Evolutionary conservation across 2,888 invertebrate species (phyloP), one percentile per base, ranked within the genome.

Genomic region (Anoplius nigerrimus): DNA sequence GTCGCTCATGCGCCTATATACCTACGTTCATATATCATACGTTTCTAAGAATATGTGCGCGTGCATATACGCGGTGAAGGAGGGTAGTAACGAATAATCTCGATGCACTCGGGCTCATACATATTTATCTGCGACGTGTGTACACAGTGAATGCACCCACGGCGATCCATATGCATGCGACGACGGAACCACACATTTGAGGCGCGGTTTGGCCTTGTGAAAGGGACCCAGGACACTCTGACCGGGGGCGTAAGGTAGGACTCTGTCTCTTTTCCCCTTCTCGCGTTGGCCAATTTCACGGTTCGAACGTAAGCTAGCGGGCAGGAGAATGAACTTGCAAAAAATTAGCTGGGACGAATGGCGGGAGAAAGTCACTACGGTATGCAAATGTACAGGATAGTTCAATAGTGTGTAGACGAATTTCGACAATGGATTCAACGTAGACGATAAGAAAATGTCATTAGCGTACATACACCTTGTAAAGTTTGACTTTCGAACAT

Each of bases 141-240:
- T 80, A 81, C 80, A 78, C 76, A 78, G 67, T 69, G 81, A 76
- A 80, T 82, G 77, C 77, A 80, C 71, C 74, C 6, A 34, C 34
- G 75, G 55, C 77, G 75, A 81, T 82, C 77, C 82, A 82, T 82
- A 82, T 81, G 82, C 82, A 82, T 80, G 79, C 70, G 69, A 74
- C 75, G 75, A 71, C 69, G 73, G 75, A 75, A 74, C 74, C 75
- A 73, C 75, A 71, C 66, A 73, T 76, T 76, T 72, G 73, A 73
- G 75, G 66, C 70, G 78, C 64, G 57, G 65, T 64, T 61, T 74
- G 67, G 70, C 72, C 69, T 75, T 71, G 72, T 72, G 72, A 74
- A 76, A 71, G 69, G 69, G 60, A 60, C 67, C 69, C 66, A 62
- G 66, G 61, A 70, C 60, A 67, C 46, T 66, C 68, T 43, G 34